phyloP scores from a whole-genome alignment of 2,113 vertebrate genomes.

The Cyrtonyx montezumae region DNA sequence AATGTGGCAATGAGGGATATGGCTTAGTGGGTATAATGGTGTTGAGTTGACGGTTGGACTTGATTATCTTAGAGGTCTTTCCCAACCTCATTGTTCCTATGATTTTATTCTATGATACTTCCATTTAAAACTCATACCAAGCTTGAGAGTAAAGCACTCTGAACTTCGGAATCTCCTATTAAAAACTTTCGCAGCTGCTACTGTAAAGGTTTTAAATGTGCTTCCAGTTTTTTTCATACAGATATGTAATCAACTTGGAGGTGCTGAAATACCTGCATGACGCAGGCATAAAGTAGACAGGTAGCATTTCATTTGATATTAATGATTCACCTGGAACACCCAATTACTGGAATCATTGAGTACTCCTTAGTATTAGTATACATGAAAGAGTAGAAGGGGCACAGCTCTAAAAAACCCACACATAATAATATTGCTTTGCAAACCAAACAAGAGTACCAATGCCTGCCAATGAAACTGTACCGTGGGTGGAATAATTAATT shows the following conservation, averaged over 20 bases:
- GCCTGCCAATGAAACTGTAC: slow-evolving; percentile 2
- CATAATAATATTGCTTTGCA: slow-evolving; percentile 35
- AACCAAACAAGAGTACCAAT: slow-evolving; percentile 21
- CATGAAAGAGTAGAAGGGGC: background rate
- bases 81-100: too few relatives aligned
- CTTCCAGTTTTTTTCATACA: background rate
- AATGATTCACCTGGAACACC: slow-evolving; percentile 10
- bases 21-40: too few relatives aligned
- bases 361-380: background rate
- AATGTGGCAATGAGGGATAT: too few relatives aligned
- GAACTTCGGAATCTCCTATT: background rate
- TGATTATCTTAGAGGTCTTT: too few relatives aligned
- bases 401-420: background rate
- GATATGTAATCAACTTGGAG: background rate
- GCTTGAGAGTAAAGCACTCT: background rate
- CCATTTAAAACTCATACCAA: background rate
- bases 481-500: background rate
- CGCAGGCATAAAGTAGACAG: background rate
- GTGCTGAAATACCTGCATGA: background rate
- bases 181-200: background rate
- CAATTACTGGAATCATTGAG: background rate
- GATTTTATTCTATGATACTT: background rate
- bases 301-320: slow-evolving; percentile 41
- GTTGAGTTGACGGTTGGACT: too few relatives aligned
- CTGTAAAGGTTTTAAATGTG: background rate